Conservation (phyloP, 1,140 invertebrate genomes). For the Apis mellifera region DNA sequence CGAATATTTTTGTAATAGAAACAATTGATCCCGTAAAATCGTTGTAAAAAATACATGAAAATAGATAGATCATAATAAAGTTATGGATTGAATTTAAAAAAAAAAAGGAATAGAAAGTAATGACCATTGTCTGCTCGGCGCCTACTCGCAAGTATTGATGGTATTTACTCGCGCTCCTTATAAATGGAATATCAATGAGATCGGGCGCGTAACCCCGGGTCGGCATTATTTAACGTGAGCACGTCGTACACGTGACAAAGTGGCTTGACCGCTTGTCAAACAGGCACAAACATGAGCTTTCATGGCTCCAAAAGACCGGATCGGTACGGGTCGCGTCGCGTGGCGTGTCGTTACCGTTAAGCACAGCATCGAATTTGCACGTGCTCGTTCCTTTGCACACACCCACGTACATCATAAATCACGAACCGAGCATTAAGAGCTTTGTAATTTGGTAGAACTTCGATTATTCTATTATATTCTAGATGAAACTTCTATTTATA, state of each 20-base stretch:
- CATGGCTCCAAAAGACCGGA: conserved; percentile 41
- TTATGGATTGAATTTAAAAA: neutral
- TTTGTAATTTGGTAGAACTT: conserved; percentile 28
- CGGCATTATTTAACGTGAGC: conserved; percentile 60
- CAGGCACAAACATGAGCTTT: conserved; percentile 45
- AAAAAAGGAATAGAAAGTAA: conserved; percentile 30
- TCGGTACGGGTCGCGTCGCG: conserved; percentile 51
- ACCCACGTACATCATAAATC: conserved; percentile 33
- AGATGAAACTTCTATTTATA: neutral
- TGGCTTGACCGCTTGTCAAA: conserved; percentile 59
- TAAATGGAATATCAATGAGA: conserved; percentile 57
- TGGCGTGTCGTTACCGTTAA: conserved; percentile 57
- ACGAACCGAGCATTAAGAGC: conserved; percentile 24
- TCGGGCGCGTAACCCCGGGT: conserved; percentile 56
- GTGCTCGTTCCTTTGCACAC: conserved; percentile 35
- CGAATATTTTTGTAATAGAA: neutral
- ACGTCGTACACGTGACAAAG: conserved; percentile 56
- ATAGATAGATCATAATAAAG: neutral
- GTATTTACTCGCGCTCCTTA: conserved; percentile 41
- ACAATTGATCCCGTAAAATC: neutral
- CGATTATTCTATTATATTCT: conserved; percentile 7
- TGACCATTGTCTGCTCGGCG: neutral
- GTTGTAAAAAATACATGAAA: neutral
- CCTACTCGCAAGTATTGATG: conserved; percentile 28
- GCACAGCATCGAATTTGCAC: conserved; percentile 50